These are phyloP conservation scores for Perithous albicinctus DNA, from an alignment of 2,888 invertebrate species.

Conservation along the genomic window DNA sequence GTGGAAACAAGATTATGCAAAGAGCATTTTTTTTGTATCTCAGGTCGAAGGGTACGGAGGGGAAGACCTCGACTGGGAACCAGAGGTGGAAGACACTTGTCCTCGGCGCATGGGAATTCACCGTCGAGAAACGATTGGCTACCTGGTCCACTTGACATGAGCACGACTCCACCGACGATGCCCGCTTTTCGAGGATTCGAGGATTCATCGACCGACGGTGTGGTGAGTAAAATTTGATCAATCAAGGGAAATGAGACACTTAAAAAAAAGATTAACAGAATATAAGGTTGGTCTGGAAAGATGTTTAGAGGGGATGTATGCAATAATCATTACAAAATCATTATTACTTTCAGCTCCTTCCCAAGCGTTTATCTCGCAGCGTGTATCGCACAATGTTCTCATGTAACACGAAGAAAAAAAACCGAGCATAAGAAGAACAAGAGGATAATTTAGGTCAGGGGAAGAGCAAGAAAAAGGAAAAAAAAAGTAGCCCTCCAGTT, in stretches of 20 bases:
- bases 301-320: too few relatives aligned
- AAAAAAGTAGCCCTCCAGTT: background rate
- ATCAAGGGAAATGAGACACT: too few relatives aligned
- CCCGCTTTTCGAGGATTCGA: conserved; percentile 82
- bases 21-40: conserved; percentile 34
- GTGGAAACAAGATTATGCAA: background rate
- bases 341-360: too few relatives aligned
- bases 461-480: background rate
- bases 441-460: background rate
- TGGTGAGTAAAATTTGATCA: conserved; percentile 74
- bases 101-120: conserved; percentile 80
- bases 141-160: conserved; percentile 82
- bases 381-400: too few relatives aligned
- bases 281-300: too few relatives aligned
- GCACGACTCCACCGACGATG: conserved; percentile 82
- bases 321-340: too few relatives aligned
- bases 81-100: conserved; percentile 78
- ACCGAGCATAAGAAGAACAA: too few relatives aligned
- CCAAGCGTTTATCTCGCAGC: too few relatives aligned
- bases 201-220: conserved; percentile 81
- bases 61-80: conserved; percentile 83
- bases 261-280: too few relatives aligned
- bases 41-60: conserved; percentile 81
- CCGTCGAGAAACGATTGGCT: conserved; percentile 82
- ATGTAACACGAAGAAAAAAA: too few relatives aligned